These are phyloP conservation scores for Lypha dubia DNA, from an alignment of 2,888 invertebrate species.

Conservation along the genomic window DNA sequence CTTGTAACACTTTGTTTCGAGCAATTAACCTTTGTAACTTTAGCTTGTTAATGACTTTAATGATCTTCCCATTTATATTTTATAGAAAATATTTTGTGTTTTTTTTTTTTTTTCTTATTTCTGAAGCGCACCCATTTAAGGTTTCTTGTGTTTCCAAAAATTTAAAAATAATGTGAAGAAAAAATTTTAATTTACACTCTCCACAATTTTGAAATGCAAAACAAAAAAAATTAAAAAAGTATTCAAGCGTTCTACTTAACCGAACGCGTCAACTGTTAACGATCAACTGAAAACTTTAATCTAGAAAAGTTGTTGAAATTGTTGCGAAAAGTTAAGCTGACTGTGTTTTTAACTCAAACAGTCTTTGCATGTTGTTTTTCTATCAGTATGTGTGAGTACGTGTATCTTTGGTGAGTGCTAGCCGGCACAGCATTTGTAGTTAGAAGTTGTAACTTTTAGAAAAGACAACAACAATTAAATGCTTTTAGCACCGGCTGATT, in stretches of 20 bases:
- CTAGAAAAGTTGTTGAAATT: conserved; percentile 38
- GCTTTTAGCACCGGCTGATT: conserved; percentile 26
- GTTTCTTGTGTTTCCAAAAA: conserved; percentile 44
- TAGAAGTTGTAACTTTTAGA: conserved; percentile 35
- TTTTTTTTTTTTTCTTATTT: conserved; percentile 2
- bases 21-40: conserved; percentile 56
- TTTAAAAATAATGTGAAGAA: neutral
- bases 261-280: conserved; percentile 43
- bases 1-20: conserved; percentile 25
- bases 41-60: conserved; percentile 63
- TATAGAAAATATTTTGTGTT: neutral
- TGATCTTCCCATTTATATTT: conserved; percentile 46
- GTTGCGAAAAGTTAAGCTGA: conserved; percentile 33
- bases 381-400: neutral
- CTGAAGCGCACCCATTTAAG: conserved; percentile 62
- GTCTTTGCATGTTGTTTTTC: neutral
- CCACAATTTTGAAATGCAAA: neutral
- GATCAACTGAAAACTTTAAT: conserved; percentile 58
- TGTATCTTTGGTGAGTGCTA: conserved; percentile 19
- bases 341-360: conserved; percentile 43
- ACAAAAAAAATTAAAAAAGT: neutral
- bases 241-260: conserved; percentile 42
- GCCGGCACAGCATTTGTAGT: conserved; percentile 9
- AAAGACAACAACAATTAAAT: conserved; percentile 7
- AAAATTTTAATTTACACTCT: conserved; percentile 22